Conservation (phyloP, 1,140 invertebrate species). For the Hermetia illucens region DNA sequence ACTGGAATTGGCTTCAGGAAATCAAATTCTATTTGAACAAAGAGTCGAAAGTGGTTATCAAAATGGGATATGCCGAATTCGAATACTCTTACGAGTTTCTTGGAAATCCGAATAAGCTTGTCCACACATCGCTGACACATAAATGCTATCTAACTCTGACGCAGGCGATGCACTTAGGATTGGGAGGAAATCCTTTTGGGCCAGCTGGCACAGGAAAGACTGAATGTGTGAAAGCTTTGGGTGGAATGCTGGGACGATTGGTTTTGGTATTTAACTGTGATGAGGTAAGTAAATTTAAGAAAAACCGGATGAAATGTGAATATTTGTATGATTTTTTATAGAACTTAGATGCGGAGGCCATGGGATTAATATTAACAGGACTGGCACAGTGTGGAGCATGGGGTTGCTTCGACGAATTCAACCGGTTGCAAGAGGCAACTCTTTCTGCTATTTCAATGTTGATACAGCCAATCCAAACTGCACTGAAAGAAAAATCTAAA, state of each 20-base stretch:
- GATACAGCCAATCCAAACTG: conserved; percentile 77
- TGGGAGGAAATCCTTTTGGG: conserved; percentile 98
- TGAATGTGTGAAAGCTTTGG: conserved; percentile 92
- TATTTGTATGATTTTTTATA: conserved; percentile 18
- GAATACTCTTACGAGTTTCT: conserved; percentile 96
- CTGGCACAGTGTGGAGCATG: conserved; percentile 90
- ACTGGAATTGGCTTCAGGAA: conserved; percentile 94
- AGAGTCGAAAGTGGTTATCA: conserved; percentile 41
- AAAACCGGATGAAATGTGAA: conserved; percentile 8
- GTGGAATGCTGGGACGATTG: conserved; percentile 73
- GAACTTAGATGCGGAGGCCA: conserved; percentile 88
- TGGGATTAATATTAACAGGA: conserved; percentile 85
- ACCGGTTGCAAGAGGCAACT: conserved; percentile 83
- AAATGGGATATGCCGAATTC: conserved; percentile 83
- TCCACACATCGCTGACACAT: conserved; percentile 86
- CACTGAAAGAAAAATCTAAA: conserved; percentile 50
- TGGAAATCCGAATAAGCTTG: conserved; percentile 79
- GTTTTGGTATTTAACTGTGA: conserved; percentile 98
- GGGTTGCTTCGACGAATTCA: conserved; percentile 99
- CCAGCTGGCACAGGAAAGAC: conserved; percentile 97
- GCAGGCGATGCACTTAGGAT: conserved; percentile 87
- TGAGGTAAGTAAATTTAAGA: conserved; percentile 46
- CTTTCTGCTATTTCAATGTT: conserved; percentile 84
- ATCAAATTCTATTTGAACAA: conserved; percentile 50
- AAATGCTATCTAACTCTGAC: conserved; percentile 92